These are phyloP conservation scores for Meles meles DNA, from an alignment of 2,113 vertebrate genomes.

Conservation along the genomic window DNA sequence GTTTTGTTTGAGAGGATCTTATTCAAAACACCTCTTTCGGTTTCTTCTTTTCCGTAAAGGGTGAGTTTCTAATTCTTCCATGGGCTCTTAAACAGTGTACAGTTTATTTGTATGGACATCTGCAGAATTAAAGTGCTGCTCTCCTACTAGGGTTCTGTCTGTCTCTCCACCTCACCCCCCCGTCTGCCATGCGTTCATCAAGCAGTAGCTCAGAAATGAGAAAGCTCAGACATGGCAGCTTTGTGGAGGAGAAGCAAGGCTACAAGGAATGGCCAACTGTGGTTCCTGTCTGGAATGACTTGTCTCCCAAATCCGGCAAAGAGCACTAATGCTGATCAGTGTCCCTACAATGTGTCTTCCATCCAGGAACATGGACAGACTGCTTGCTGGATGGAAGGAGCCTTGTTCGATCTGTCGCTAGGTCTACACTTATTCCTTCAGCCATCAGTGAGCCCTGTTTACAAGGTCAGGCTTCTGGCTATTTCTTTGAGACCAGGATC, in stretches of 20 bases:
- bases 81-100: background rate
- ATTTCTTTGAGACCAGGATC: background rate
- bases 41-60: background rate
- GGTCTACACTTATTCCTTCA: background rate
- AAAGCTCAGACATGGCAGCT: background rate
- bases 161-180: background rate
- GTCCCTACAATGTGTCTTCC: rapidly evolving
- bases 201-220: background rate
- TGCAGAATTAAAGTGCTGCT: background rate
- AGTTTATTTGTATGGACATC: background rate
- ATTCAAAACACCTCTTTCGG: constrained; percentile 4
- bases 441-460: background rate
- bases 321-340: too few species aligned
- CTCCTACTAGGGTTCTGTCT: background rate
- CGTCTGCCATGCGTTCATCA: background rate
- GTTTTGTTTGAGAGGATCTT: constrained; percentile 52
- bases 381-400: background rate
- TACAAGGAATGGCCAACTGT: background rate
- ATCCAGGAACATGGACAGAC: background rate
- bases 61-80: background rate
- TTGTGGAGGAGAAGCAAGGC: background rate
- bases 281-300: background rate
- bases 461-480: background rate
- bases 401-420: background rate
- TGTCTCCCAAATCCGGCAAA: background rate